Conservation (phyloP, 2,113 vertebrate species). For the Smithornis capensis region DNA sequence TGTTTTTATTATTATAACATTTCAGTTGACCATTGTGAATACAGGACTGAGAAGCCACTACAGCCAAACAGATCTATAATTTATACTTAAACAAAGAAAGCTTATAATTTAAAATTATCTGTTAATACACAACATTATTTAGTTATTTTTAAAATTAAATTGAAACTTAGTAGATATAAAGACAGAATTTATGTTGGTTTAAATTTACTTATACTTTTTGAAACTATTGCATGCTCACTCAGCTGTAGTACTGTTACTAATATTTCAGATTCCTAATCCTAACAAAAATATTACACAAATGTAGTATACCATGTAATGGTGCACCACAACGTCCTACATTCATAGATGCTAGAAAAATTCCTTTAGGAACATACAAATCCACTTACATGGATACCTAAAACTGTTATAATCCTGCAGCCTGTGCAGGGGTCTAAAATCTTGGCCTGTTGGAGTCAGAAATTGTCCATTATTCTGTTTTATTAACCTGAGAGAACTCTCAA, state of each 20-base stretch:
- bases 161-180: neutral
- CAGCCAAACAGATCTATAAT: neutral
- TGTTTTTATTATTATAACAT: neutral
- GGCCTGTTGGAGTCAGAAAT: neutral
- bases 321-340: neutral
- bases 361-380: neutral
- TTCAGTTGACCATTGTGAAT: neutral
- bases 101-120: neutral
- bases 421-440: neutral
- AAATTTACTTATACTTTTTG: neutral
- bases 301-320: neutral
- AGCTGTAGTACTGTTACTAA: neutral
- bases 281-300: no score
- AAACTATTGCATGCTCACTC: neutral
- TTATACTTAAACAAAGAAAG: neutral
- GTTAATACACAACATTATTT: neutral
- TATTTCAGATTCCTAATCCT: neutral
- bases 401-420: neutral
- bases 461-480: neutral
- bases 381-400: neutral
- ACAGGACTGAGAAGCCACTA: neutral
- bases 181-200: neutral
- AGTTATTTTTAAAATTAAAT: neutral
- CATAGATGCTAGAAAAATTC: neutral
- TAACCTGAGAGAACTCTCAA: neutral